Percentiles rank a stretch among this genome's conserved stretches.
phyloP scores from a whole-genome alignment of 2,113 vertebrate genomes.

The Bucco capensis region DNA sequence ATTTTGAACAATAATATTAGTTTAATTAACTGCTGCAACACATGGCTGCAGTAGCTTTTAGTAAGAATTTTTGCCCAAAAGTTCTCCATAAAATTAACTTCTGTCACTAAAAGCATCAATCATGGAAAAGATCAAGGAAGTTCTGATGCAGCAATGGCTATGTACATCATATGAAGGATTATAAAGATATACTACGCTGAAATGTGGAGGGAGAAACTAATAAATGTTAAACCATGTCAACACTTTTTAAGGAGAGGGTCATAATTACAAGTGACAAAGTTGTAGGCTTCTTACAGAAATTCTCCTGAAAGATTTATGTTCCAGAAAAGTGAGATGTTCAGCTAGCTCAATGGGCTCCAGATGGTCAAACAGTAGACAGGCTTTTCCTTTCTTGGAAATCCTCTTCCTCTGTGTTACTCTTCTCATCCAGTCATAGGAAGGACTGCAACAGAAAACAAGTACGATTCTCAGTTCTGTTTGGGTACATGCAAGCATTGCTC shows the following conservation, averaged over 20 bases:
- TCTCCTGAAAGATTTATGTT: conserved; percentile 95
- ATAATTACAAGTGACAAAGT: conserved; percentile 17
- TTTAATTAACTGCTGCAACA: background rate
- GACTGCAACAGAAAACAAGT: conserved; percentile 72
- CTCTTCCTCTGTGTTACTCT: conserved; percentile 94
- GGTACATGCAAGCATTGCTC: background rate
- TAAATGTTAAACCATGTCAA: background rate
- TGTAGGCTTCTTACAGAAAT: conserved; percentile 85
- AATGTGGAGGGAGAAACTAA: background rate
- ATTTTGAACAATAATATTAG: background rate
- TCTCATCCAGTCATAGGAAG: conserved; percentile 99
- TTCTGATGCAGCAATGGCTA: background rate
- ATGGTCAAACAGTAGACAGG: conserved; percentile 95
- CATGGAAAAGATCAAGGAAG: background rate
- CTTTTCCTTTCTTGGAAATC: conserved; percentile 93
- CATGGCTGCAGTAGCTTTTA: background rate
- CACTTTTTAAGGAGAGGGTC: background rate
- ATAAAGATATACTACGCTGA: background rate
- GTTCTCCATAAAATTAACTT: background rate
- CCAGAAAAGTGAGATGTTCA: conserved; percentile 96
- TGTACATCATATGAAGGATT: background rate
- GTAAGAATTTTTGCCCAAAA: background rate
- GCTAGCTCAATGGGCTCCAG: conserved; percentile 95
- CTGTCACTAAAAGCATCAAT: background rate
- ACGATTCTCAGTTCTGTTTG: background rate